These are phyloP conservation scores for Scalopus aquaticus DNA, from an alignment of 2,113 vertebrate genomes.

Conservation along the genomic window DNA sequence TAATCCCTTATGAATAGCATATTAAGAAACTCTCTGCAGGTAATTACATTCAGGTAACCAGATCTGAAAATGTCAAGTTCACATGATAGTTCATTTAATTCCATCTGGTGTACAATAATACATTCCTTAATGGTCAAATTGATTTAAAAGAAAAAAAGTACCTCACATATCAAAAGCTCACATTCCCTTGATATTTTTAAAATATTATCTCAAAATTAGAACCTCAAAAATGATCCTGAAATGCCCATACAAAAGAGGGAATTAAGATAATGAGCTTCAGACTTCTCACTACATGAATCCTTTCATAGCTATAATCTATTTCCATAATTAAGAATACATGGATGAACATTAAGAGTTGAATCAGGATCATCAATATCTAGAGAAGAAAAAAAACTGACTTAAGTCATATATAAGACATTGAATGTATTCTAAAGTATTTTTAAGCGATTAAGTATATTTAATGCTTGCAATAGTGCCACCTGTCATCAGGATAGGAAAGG, in stretches of 20 bases:
- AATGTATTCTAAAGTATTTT: not conserved
- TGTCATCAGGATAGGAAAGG: not conserved
- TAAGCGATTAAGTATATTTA: not conserved
- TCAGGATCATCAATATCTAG: not conserved
- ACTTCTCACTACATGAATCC: not conserved
- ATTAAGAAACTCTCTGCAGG: constrained; percentile 64
- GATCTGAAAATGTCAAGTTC: constrained; percentile 68
- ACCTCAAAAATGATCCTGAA: constrained; percentile 36
- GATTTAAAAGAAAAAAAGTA: constrained; percentile 56
- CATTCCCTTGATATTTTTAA: constrained; percentile 47
- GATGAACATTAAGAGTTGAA: not conserved
- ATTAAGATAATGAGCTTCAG: not conserved
- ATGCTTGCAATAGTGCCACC: not conserved
- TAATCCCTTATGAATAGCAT: constrained; percentile 21
- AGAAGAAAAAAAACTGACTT: not conserved
- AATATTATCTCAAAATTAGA: constrained; percentile 11
- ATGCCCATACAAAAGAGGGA: constrained; percentile 37
- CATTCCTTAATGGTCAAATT: constrained; percentile 57
- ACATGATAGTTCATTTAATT: constrained; percentile 61
- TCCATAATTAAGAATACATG: not conserved
- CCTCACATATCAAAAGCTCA: constrained; percentile 19
- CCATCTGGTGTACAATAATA: constrained; percentile 56
- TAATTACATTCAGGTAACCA: constrained; percentile 60
- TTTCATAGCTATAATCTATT: not conserved
- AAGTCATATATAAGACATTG: not conserved